Percentiles rank a stretch among this genome's conserved stretches.
These are phyloP conservation scores for Drosophila fulvimacula DNA, from an alignment of 2,888 invertebrate genomes.

Conservation along the genomic window DNA sequence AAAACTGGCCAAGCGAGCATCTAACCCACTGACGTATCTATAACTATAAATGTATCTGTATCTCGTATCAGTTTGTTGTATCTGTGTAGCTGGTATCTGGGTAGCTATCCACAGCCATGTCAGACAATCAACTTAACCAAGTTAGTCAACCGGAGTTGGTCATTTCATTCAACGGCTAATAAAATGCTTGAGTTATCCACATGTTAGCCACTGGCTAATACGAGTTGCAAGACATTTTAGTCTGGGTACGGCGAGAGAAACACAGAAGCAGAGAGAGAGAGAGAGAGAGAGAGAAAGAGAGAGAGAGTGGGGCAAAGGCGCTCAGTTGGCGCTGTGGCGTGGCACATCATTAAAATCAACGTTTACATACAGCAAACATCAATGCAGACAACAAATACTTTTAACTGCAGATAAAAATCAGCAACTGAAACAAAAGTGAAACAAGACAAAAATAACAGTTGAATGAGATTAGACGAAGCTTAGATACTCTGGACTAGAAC, in stretches of 20 bases:
- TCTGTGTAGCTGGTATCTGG: conserved; percentile 24
- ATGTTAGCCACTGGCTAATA: conserved; percentile 37
- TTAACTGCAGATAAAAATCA: conserved; percentile 77
- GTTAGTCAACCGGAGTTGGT: conserved; percentile 77
- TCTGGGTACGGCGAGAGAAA: background rate
- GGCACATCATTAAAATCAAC: conserved; percentile 78
- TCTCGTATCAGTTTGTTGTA: background rate
- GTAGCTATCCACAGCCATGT: conserved; percentile 73
- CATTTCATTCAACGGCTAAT: conserved; percentile 80
- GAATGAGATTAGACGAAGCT: background rate
- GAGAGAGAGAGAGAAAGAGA: background rate
- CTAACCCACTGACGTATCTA: conserved; percentile 37
- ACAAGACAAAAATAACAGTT: background rate
- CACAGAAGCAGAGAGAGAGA: background rate
- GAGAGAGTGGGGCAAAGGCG: conserved; percentile 1
- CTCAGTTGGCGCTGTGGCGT: conserved; percentile 19
- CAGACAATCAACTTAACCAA: conserved; percentile 79
- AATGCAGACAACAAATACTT: conserved; percentile 75
- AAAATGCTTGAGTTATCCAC: conserved; percentile 78
- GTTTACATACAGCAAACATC: conserved; percentile 76
- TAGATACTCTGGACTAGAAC: background rate
- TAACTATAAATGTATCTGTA: conserved; percentile 37
- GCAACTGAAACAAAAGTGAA: conserved; percentile 73
- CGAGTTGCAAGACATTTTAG: background rate
- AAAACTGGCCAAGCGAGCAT: conserved; percentile 52